Base-by-base conservation (phyloP, 2,113 vertebrate genomes). In the Todiramphus chloris region DNA sequence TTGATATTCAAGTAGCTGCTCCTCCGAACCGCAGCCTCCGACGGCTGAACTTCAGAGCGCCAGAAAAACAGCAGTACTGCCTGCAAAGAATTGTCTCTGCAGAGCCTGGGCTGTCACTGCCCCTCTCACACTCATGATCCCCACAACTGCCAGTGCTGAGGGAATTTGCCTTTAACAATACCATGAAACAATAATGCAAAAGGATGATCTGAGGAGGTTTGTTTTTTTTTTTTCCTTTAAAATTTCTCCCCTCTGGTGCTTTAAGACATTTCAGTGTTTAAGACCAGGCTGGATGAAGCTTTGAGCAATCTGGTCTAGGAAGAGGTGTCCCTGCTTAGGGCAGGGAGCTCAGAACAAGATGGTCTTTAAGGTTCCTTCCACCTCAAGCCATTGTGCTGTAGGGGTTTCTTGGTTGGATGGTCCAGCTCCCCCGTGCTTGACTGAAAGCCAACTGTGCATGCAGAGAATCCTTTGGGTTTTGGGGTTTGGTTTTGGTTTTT, bases 1-100 rank as follows among this genome's bases (percentile, higher is more conserved):
- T 31, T 90, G 82, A 91, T 87, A 41, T 11, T 87, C 67, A 95
- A 91, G 90, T 83, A 91, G 93, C 87, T 94, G 81, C 72, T 91
- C 5, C 82, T 94, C 75, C 31, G 83, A 94, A 93, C 94, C 93
- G 2, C 87, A 95, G 3, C 64, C 83, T 93, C 75, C 2, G 21
- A 68, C 5, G 10, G 69, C 89, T 72, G 89, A 87, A 51, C 76
- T 94, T 79, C 50, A 63, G 92, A 84, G 91, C 6, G 13, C 56
- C 81, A 92, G 70, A 21, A 62, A 72, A 89, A 64, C 66, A 82
- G 13, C 76, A 56, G 15, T 11, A 5, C 2, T n/a, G 58, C 89
- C 75, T 74, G 60, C 77, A 69, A 44, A 83, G 83, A 92, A n/a
- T 60, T 60, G 62, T 27, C 86, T 80, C 78, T 46, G 5, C 68